Percentiles rank a stretch among this genome's conserved stretches.
Conservation (phyloP, 2,797 vertebrate species). For the Lateolabrax maculatus region DNA sequence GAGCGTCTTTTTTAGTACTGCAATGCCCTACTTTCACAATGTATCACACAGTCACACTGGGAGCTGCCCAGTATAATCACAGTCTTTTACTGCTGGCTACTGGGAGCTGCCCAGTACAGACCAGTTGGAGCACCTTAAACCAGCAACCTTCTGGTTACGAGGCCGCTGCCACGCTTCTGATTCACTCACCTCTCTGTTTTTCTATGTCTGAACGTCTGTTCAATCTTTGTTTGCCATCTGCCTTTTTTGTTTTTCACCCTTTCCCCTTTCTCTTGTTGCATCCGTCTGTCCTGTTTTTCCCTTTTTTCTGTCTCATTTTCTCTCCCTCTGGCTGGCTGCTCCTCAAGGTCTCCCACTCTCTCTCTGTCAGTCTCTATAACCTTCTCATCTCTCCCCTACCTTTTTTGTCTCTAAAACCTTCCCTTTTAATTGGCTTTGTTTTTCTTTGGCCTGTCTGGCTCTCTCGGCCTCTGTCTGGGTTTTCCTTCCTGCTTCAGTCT, state of each 20-base stretch:
- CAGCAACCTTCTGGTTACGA: not conserved
- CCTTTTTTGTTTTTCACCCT: constrained; percentile 11
- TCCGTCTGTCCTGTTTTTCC: constrained; percentile 8
- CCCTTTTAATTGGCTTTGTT: constrained; percentile 63
- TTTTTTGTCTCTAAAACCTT: constrained; percentile 39
- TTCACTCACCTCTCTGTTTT: constrained; percentile 6
- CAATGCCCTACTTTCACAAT: constrained; percentile 27
- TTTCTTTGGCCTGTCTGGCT: constrained; percentile 48
- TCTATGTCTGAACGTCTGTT: not conserved
- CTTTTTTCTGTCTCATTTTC: constrained; percentile 14
- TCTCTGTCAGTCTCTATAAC: constrained; percentile 49
- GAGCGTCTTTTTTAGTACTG: constrained; percentile 1
- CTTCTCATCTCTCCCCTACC: constrained; percentile 28
- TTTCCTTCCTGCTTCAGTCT: constrained; percentile 23
- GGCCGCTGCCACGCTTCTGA: not conserved
- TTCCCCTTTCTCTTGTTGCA: constrained; percentile 1
- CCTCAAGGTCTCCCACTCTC: not conserved
- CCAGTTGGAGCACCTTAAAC: constrained; percentile 23
- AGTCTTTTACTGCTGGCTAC: constrained; percentile 13
- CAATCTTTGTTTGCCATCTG: not conserved
- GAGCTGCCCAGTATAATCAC: constrained; percentile 42
- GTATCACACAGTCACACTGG: constrained; percentile 24
- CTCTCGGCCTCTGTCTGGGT: constrained; percentile 31
- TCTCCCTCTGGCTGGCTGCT: not conserved
- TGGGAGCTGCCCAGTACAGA: constrained; percentile 46